phyloP scores from a whole-genome alignment of 2,113 vertebrate species.

The Terrapene triunguis region DNA sequence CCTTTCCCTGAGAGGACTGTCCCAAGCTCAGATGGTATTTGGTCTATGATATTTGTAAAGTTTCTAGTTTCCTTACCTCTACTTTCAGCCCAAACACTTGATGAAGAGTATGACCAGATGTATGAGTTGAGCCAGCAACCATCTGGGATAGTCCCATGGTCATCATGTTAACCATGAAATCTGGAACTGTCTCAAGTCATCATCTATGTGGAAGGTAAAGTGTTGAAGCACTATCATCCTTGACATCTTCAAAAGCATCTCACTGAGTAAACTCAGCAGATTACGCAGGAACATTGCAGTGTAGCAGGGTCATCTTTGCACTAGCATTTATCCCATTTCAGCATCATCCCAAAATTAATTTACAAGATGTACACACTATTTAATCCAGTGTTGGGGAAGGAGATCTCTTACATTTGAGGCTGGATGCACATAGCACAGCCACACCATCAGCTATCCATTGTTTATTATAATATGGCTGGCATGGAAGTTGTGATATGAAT shows the following conservation, averaged over 20 bases:
- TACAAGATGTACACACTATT: background rate
- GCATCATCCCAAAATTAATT: background rate
- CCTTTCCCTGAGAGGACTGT: background rate
- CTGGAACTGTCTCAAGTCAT: background rate
- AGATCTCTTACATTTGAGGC: background rate
- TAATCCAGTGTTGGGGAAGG: background rate
- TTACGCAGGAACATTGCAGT: background rate
- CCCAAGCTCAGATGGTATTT: background rate
- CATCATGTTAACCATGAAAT: background rate
- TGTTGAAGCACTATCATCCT: background rate
- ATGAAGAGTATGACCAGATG: too few relatives aligned
- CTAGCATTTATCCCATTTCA: background rate
- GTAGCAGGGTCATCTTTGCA: background rate
- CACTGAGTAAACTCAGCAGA: background rate
- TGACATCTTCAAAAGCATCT: background rate
- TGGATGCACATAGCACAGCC: background rate
- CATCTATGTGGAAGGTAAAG: background rate
- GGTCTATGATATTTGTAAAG: background rate
- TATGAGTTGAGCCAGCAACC: background rate
- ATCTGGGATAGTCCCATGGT: background rate
- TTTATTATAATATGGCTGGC: background rate
- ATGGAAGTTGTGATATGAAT: background rate
- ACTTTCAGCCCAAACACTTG: background rate
- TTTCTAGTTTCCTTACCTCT: background rate
- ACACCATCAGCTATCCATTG: fast-evolving